Percentiles rank a stretch among this genome's conserved stretches.
phyloP scores from a whole-genome alignment of 2,888 invertebrate species.

The Gryllus longicercus region DNA sequence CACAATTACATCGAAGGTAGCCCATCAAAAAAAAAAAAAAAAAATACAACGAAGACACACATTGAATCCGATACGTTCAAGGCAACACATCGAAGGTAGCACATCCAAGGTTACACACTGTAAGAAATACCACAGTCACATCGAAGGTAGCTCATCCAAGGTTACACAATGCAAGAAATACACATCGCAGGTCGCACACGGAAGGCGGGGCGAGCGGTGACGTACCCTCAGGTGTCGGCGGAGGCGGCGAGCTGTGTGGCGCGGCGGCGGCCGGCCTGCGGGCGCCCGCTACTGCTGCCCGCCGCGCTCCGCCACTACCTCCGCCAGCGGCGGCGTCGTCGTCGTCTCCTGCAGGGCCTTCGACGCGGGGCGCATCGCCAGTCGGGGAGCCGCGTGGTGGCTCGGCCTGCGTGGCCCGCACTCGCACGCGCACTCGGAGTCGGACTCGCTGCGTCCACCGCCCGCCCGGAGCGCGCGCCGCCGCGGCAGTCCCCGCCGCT shows the following conservation, averaged over 20 bases:
- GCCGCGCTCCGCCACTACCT: not conserved
- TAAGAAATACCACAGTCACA: too few relatives aligned
- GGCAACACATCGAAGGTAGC: too few relatives aligned
- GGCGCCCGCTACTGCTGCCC: slow-evolving; percentile 17
- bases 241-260: not conserved
- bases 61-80: too few relatives aligned
- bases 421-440: not conserved
- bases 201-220: not conserved
- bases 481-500: not conserved
- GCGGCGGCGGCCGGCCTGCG: not conserved
- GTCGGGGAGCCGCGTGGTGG: not conserved
- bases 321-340: not conserved
- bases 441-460: not conserved
- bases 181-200: too few relatives aligned
- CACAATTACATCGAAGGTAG: too few relatives aligned
- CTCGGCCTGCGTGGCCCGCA: not conserved
- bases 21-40: too few relatives aligned
- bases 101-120: too few relatives aligned
- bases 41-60: too few relatives aligned
- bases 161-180: too few relatives aligned
- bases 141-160: too few relatives aligned
- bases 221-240: not conserved
- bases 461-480: not conserved
- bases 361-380: not conserved
- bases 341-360: not conserved